Evolutionary conservation across 2,888 invertebrate species (phyloP), one percentile per base, ranked within the genome.

Genomic region (Polia nebulosa): DNA sequence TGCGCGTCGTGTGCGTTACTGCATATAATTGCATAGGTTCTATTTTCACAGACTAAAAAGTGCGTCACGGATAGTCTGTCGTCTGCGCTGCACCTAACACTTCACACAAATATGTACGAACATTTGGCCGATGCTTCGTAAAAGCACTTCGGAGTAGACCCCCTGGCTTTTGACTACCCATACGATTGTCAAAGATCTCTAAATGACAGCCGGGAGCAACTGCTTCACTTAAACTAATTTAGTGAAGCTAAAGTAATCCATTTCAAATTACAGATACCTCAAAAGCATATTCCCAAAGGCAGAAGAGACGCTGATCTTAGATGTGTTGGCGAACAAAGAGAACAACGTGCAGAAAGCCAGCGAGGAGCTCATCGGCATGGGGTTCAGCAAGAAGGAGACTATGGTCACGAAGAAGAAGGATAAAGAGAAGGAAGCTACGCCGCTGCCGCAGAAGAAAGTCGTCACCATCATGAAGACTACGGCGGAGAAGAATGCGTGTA

Each of bases 211-310:
- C n/a, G n/a, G n/a, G n/a, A n/a, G n/a, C n/a, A n/a, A n/a, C n/a
- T n/a, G n/a, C n/a, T n/a, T n/a, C n/a, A n/a, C n/a, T n/a, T n/a
- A n/a, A n/a, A n/a, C n/a, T n/a, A n/a, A n/a, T n/a, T n/a, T n/a
- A 5, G 29, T 3, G 3, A 6, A 17, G n/a, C 36, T 36, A 13
- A 72, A 60, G 6, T 0, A 13, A 36, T 29, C 39, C 13, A 3
- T 34, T 64, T 34, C 1, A n/a, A 64, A 44, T 80, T 74, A n/a
- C 94, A 98, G 98, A 95, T 99, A 99, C 92, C 96, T 99, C 95
- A 99, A 99, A 93, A 98, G 97, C 86, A 97, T 99, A 85, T 99
- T 98, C 90, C 98, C 98, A 0, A 97, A 98, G 92, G 98, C 98
- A 0, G 99, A 99, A 86, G 99, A 99, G 91, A 98, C 98, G 27